These are phyloP conservation scores for Lepeophtheirus salmonis DNA, from an alignment of 1,140 invertebrate genomes.

Conservation along the genomic window DNA sequence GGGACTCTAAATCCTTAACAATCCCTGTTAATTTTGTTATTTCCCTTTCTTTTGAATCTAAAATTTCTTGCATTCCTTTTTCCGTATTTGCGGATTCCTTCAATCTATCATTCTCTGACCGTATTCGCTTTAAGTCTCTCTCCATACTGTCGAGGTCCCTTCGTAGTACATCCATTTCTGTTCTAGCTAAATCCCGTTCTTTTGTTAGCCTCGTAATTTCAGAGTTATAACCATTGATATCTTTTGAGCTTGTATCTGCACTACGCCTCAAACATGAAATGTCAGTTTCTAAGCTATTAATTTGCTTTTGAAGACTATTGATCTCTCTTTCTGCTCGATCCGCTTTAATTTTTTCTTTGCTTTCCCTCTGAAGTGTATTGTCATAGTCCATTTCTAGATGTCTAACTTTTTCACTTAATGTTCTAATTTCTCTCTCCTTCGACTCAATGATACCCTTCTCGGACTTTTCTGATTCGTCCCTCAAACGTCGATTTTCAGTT, in stretches of 20 bases:
- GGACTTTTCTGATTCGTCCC: constrained; percentile 46
- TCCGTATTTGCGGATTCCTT: constrained; percentile 7
- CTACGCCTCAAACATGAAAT: not conserved
- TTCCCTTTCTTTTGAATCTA: constrained; percentile 15
- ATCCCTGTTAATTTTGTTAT: constrained; percentile 15
- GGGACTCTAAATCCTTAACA: constrained; percentile 7
- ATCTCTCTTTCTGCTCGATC: constrained; percentile 13
- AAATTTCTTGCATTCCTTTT: constrained; percentile 12
- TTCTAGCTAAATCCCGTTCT: constrained; percentile 11
- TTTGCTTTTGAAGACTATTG: constrained; percentile 3
- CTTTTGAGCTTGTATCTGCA: not conserved
- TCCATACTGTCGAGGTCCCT: constrained; percentile 10
- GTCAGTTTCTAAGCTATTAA: constrained; percentile 10
- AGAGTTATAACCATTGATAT: constrained; percentile 4
- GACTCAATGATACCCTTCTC: constrained; percentile 47
- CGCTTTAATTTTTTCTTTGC: constrained; percentile 16
- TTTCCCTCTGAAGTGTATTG: constrained; percentile 19
- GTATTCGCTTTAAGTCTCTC: not conserved
- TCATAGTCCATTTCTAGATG: constrained; percentile 28
- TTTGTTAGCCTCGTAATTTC: constrained; percentile 16
- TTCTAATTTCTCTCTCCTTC: constrained; percentile 46
- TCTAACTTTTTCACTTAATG: constrained; percentile 49
- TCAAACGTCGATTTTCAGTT: constrained; percentile 52
- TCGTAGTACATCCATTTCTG: constrained; percentile 13
- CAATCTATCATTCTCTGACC: not conserved